Conservation (phyloP, 30 jellyfish, hydroid and myxozoan genomes). For the Nemopilema nomurai region DNA sequence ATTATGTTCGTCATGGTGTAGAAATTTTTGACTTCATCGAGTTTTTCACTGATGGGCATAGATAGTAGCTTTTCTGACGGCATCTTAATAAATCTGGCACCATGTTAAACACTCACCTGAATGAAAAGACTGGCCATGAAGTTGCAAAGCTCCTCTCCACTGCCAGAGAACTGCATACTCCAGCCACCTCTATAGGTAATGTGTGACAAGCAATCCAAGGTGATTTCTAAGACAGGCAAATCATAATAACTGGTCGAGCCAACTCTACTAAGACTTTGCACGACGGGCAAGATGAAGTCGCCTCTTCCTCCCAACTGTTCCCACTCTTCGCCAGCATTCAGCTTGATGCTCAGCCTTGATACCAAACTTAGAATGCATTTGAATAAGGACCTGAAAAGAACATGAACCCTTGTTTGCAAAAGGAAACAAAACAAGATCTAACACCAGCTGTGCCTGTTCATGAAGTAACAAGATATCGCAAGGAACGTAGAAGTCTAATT, state of each 20-base stretch:
- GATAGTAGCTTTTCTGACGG: neutral
- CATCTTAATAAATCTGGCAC: neutral
- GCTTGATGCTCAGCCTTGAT: slow-evolving; percentile 7
- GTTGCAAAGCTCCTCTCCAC: slow-evolving; percentile 78
- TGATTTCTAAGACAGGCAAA: slow-evolving; percentile 86
- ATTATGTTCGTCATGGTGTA: too few relatives aligned
- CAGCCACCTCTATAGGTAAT: slow-evolving; percentile 71
- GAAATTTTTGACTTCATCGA: too few relatives aligned
- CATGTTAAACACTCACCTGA: slow-evolving; percentile 33
- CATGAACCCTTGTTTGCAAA: neutral
- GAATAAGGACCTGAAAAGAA: slow-evolving; percentile 41
- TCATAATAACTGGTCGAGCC: slow-evolving; percentile 90
- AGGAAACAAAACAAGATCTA: too few relatives aligned
- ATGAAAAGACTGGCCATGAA: slow-evolving; percentile 42
- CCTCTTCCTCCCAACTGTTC: slow-evolving; percentile 33
- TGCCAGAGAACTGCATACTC: slow-evolving; percentile 68
- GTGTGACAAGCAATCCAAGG: slow-evolving; percentile 74
- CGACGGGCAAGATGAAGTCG: slow-evolving; percentile 30
- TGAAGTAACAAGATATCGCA: too few relatives aligned
- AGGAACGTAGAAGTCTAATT: too few relatives aligned
- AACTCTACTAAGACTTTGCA: slow-evolving; percentile 48
- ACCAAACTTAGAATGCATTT: slow-evolving; percentile 42
- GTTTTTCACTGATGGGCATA: neutral
- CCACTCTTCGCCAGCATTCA: slow-evolving; percentile 8
- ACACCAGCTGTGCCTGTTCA: too few relatives aligned